phyloP scores from a whole-genome alignment of 2,113 vertebrate genomes.

The Lanius ludovicianus region DNA sequence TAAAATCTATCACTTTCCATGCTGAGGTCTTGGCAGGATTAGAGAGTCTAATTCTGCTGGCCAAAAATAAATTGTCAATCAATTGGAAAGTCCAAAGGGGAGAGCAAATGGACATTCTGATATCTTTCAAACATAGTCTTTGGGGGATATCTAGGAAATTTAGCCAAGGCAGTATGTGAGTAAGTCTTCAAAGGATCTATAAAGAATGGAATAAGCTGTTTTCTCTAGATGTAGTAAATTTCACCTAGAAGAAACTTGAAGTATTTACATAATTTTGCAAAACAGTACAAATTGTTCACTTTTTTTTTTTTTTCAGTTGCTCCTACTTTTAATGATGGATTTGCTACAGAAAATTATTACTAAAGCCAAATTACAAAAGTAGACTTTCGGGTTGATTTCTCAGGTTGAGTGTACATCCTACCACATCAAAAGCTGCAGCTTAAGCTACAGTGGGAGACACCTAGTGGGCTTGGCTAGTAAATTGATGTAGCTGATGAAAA shows the following conservation, averaged over 20 bases:
- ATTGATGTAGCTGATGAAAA: neutral
- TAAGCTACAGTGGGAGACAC: neutral
- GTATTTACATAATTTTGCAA: neutral
- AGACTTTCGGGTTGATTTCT: neutral
- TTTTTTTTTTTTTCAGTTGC: neutral
- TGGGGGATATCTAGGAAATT: neutral
- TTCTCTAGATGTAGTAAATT: neutral
- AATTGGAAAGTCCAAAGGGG: neutral
- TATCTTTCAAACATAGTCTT: neutral
- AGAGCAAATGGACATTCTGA: neutral
- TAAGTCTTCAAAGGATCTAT: neutral
- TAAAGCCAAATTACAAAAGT: neutral
- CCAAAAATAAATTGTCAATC: neutral
- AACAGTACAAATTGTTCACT: neutral
- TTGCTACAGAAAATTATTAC: neutral
- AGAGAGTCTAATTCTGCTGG: neutral
- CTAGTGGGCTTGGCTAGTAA: neutral
- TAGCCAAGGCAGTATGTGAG: rapidly evolving
- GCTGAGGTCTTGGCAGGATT: neutral
- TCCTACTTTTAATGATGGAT: neutral
- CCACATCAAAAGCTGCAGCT: neutral
- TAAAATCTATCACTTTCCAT: neutral
- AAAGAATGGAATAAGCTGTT: neutral
- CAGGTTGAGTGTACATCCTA: neutral
- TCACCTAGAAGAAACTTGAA: neutral